A percentile compares a stretch with the other conserved stretches of the same genome.
Evolutionary conservation across 2,113 vertebrate genomes (phyloP).

Genomic region (Thalassarche chlororhynchos): DNA sequence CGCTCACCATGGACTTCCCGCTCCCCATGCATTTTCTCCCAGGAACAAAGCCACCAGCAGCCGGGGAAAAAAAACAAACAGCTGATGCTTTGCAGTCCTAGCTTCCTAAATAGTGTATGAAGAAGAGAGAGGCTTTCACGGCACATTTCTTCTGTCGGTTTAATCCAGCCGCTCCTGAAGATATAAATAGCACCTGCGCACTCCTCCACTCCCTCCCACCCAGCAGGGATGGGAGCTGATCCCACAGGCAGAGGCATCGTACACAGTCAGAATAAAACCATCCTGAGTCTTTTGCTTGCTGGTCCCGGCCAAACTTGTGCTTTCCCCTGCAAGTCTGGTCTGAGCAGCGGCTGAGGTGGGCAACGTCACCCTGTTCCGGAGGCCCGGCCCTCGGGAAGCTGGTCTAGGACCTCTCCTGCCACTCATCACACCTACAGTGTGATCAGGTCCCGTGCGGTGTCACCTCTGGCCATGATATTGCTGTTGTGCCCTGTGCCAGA

Average conservation of each 20-base stretch:
- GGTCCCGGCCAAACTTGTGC: background rate
- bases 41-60: background rate
- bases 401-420: background rate
- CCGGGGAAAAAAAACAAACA: accelerated
- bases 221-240: background rate
- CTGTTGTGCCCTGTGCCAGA: background rate
- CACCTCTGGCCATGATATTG: background rate
- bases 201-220: background rate
- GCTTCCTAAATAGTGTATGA: background rate
- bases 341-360: background rate
- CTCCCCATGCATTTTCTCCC: background rate
- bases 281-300: background rate
- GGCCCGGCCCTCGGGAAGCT: background rate
- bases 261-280: background rate
- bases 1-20: accelerated
- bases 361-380: background rate
- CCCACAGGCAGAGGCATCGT: background rate
- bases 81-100: background rate
- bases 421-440: background rate
- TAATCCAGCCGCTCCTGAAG: background rate
- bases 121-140: background rate
- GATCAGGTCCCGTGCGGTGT: background rate
- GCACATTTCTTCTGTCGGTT: background rate
- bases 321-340: background rate
- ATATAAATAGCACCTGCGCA: background rate